These are phyloP conservation scores for Eristalis arbustorum DNA, from an alignment of 2,888 invertebrate genomes.

Conservation along the genomic window DNA sequence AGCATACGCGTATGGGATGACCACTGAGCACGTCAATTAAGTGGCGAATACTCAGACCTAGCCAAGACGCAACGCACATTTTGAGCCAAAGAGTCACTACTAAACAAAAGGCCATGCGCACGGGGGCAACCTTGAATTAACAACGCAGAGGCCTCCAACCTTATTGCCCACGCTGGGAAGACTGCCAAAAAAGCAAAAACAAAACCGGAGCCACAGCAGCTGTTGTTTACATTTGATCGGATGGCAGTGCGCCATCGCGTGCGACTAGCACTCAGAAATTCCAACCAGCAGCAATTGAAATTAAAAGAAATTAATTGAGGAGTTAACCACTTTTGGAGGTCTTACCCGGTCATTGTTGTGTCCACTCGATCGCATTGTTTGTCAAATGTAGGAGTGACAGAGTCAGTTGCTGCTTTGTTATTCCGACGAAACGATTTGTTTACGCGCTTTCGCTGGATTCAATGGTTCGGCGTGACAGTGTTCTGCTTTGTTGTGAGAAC, in stretches of 20 bases:
- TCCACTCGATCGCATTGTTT: neutral
- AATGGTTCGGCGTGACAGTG: conserved; percentile 19
- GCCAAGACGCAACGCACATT: conserved; percentile 12
- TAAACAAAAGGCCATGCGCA: conserved; percentile 18
- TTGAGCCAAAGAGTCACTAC: neutral
- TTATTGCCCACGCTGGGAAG: neutral
- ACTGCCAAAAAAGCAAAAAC: conserved; percentile 45
- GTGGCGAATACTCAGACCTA: conserved; percentile 21
- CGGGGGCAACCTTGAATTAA: conserved; percentile 46
- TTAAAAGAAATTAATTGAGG: conserved; percentile 43
- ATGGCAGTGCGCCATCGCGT: neutral
- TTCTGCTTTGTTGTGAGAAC: conserved; percentile 24
- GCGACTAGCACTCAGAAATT: conserved; percentile 24
- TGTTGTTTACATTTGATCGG: conserved; percentile 21
- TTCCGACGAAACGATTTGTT: conserved; percentile 4
- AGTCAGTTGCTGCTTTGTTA: neutral
- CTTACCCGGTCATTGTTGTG: conserved; percentile 6
- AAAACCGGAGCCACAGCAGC: no score
- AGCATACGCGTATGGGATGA: neutral
- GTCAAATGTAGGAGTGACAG: neutral
- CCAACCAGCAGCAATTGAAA: conserved; percentile 38
- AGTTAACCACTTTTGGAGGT: conserved; percentile 27
- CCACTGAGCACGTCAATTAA: conserved; percentile 62
- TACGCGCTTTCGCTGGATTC: conserved; percentile 39
- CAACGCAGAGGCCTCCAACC: conserved; percentile 12